Percentiles rank a stretch among this genome's conserved stretches.
phyloP scores from a whole-genome alignment of 2,888 invertebrate genomes.

The Acronicta psi region DNA sequence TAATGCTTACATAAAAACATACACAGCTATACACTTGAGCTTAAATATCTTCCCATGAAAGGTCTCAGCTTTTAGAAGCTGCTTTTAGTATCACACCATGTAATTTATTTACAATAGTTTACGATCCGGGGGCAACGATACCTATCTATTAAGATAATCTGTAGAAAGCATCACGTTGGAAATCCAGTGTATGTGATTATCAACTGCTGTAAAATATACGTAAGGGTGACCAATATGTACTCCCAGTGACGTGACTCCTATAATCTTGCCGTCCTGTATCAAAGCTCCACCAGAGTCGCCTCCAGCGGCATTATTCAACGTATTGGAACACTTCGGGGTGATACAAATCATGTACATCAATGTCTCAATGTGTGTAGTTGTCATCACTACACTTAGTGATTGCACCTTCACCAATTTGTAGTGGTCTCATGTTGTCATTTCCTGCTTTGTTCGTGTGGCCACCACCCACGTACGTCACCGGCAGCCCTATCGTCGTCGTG shows the following conservation, averaged over 20 bases:
- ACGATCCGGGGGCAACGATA: too few species aligned
- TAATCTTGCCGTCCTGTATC: neutral
- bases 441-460: neutral
- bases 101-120: too few species aligned
- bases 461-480: neutral
- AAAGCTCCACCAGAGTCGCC: neutral
- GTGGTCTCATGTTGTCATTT: neutral
- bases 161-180: neutral
- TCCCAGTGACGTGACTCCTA: neutral
- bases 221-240: neutral
- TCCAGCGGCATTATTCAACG: neutral
- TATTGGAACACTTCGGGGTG: neutral
- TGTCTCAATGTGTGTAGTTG: too few species aligned
- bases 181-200: neutral
- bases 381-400: neutral
- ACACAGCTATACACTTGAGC: too few species aligned
- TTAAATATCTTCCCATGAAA: too few species aligned
- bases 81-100: too few species aligned
- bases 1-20: too few species aligned
- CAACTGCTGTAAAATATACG: neutral
- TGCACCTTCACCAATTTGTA: neutral
- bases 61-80: too few species aligned
- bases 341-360: neutral
- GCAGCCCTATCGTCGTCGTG: neutral
- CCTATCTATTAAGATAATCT: too few species aligned